Evolutionary conservation across 2,888 invertebrate species (phyloP), one percentile per base, ranked within the genome.

Genomic region (Tinea trinotella): DNA sequence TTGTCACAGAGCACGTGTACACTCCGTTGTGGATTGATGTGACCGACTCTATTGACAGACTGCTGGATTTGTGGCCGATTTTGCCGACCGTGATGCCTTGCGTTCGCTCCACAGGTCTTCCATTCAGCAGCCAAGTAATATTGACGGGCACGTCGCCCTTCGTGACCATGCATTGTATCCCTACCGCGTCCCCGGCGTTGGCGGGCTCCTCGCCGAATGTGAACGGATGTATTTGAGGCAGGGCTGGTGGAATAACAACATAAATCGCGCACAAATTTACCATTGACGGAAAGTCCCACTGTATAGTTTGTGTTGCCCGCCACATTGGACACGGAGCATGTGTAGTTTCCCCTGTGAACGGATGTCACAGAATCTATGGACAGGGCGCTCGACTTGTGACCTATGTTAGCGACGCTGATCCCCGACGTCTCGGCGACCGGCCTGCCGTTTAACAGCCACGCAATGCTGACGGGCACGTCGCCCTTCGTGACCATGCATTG

Each of bases 61-160:
- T 90, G 73, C 92, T 92, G 49, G 90, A 75, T 62, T 90, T 89
- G 59, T 88, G 89, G 17, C 89, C 89, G 65, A 89, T 88, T 74
- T 88, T 88, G 48, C 87, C 83, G 35, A 90, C 86, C 0, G 87
- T 77, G 56, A 90, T 82, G 60, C 90, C 90, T 59, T 78, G 76
- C 67, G 79, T 84, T 61, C 71, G 81, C 55, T 65, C 86, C 62
- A 87, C 89, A 62, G 81, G 87, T 68, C 77, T 87, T 61, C 89
- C 90, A 75, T 94, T 92, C 59, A 93, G 89, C 20, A 87, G 88
- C 95, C 95, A 95, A 54, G 88, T 88, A 54, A 95, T 90, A 65
- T 89, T 89, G 30, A 95, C 83, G 5, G 95, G 95, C 53, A 89
- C 85, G 70, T 95, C 95, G 46, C 96, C 94, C 74, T 93, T 93